Evolutionary conservation across 1,140 invertebrate species (phyloP), one percentile per base, ranked within the genome.

Genomic region (Stratiolaelaps scimitus): DNA sequence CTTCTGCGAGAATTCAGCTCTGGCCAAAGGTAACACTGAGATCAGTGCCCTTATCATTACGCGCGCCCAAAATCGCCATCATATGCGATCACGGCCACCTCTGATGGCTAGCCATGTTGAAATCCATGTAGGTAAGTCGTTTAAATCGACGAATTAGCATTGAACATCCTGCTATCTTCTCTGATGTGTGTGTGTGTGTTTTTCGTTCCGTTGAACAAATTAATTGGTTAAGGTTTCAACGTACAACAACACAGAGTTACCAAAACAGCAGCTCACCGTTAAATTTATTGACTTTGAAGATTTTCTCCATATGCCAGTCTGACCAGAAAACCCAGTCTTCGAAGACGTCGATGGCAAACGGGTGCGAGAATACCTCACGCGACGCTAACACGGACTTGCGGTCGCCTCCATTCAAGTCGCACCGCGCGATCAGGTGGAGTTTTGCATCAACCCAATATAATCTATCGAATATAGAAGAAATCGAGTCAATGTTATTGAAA

Each of bases 291-390:
- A 72, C 69, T 2, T 73, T 47, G 15, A 66, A 65, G 4, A 70
- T 17, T 7, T 4, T 66, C n/a, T 69, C 56, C 0, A 65, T 56
- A 0, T 53, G 70, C 45, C 73, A 70, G 53, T 79, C 77, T 5
- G 74, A 73, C 74, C 77, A 80, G 66, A 75, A 80, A 17, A 80
- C 70, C 44, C 70, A 69, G 66, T 80, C 78, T 66, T 80, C 79
- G 71, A 80, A 80, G 43, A 80, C 73, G 0, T 76, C 72, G 66
- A 80, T 64, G 17, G 19, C 47, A 28, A 20, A 48, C 19, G 47
- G 47, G 47, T 48, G 47, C 19, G 7, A 23, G 60, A 28, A 40
- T 7, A 19, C 29, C 5, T 23, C 29, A 19, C 34, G 26, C 4
- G 60, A 64, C 26, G 26, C 23, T 28, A 48, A 20, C 7, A 48